Evolutionary conservation across 2,797 vertebrate species (phyloP), one percentile per base, ranked within the genome.

Genomic region (Catostomus latipinnis): DNA sequence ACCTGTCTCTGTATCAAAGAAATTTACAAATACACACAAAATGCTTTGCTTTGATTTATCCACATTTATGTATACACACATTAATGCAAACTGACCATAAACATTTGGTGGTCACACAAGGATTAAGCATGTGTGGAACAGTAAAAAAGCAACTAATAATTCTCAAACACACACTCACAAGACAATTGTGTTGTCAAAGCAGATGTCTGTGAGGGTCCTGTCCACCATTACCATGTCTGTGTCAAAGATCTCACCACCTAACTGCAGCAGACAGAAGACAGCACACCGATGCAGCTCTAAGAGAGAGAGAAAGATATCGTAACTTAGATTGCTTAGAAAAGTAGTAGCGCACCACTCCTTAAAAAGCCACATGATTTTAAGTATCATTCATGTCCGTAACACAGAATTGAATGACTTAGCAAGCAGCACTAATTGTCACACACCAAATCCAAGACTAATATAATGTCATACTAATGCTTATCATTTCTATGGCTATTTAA

Each of bases 171-270:
- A 60, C 34, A 71, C 97, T 95, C 88, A 99, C 97, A 99, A 99
- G 84, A 98, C 93, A 14, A 96, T 87, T 1, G 90, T 92, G 91
- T 92, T 96, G 86, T 97, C 96, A 16, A 98, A 99, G 92, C 96
- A 97, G 87, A 99, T 96, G 87, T 99, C 97, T 0, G 97, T 97
- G 80, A 98, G 93, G 0, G 97, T 98, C 82, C 96, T 90, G 90
- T 99, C 96, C 84, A 97, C 97, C 83, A 97, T 94, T 87, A 97
- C 94, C 95, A 97, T 97, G 89, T 98, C 96, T 0, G 97, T 97
- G 91, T 98, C 97, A 10, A 96, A 94, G 86, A 98, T 97, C 88
- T 98, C 95, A 0, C 94, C 95, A 4, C 96, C 96, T 0, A 98
- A 88, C 92, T 96, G 97, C 81, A 98, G 93, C 82, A 98, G 93